Conservation (phyloP, 2,888 invertebrate genomes). For the Spilarctia lutea region DNA sequence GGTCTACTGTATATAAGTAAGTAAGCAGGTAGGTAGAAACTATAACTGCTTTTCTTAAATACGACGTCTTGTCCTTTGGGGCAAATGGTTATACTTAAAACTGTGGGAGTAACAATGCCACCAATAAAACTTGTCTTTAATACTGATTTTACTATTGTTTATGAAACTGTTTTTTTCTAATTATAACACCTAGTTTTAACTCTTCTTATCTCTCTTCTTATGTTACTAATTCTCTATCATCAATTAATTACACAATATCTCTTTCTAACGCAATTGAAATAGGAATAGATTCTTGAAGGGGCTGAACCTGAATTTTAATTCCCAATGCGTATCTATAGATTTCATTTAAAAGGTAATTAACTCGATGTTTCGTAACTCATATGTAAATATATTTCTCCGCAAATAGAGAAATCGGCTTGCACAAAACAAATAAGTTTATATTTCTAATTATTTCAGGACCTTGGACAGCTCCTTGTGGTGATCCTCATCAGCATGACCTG, state of each 20-base stretch:
- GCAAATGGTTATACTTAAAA: not conserved
- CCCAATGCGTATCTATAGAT: not conserved
- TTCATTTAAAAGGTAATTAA: not conserved
- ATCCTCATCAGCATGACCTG: conserved; percentile 2
- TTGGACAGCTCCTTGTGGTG: conserved; percentile 7
- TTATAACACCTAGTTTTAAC: not conserved
- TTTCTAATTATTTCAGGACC: conserved; percentile 11
- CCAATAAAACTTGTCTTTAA: not conserved
- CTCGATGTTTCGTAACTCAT: not conserved
- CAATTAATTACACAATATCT: not conserved
- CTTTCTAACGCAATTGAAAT: too few relatives aligned
- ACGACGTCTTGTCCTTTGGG: not conserved
- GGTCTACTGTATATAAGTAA: not conserved
- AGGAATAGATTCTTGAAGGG: too few relatives aligned
- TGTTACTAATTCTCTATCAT: not conserved
- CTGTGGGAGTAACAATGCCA: not conserved
- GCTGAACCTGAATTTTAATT: too few relatives aligned
- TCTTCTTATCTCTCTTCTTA: not conserved
- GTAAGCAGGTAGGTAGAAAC: not conserved
- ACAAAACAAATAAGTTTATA: too few relatives aligned
- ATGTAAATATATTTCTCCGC: not conserved
- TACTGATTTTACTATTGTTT: too few relatives aligned
- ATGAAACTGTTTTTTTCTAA: not conserved
- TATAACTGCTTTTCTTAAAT: not conserved
- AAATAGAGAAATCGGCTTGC: not conserved